These are phyloP conservation scores for Channallabes apus DNA, from an alignment of 2,797 vertebrate genomes.

Conservation along the genomic window DNA sequence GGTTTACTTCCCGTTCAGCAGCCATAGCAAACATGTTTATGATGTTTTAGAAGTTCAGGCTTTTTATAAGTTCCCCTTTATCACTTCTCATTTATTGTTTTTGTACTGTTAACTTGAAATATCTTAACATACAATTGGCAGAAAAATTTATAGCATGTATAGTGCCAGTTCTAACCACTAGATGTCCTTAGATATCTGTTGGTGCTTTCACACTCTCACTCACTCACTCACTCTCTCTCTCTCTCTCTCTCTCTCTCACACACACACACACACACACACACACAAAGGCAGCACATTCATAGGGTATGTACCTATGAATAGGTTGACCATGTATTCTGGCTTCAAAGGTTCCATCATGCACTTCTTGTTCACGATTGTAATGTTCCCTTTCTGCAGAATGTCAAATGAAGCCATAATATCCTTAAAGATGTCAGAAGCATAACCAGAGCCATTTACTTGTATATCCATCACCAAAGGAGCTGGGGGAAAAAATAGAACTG, in stretches of 20 bases:
- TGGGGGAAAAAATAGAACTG: slow-evolving; percentile 52
- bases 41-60: neutral
- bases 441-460: slow-evolving; percentile 77
- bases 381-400: slow-evolving; percentile 77
- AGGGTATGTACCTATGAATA: slow-evolving; percentile 53
- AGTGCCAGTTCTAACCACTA: slow-evolving; percentile 25
- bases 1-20: neutral
- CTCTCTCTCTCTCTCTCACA: no score
- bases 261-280: neutral
- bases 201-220: neutral
- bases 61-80: neutral
- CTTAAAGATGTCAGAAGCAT: slow-evolving; percentile 78
- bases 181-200: slow-evolving; percentile 36
- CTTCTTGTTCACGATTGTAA: slow-evolving; percentile 79
- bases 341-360: slow-evolving; percentile 75
- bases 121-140: neutral
- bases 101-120: neutral
- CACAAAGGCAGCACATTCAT: neutral
- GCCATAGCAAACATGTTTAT: neutral
- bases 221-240: no score
- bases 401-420: slow-evolving; percentile 81
- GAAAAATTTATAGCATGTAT: neutral
- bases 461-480: slow-evolving; percentile 72
- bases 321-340: slow-evolving; percentile 67
- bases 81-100: neutral